These are phyloP conservation scores for Malurus leucopterus DNA, from an alignment of 2,797 vertebrate genomes.

Conservation along the genomic window DNA sequence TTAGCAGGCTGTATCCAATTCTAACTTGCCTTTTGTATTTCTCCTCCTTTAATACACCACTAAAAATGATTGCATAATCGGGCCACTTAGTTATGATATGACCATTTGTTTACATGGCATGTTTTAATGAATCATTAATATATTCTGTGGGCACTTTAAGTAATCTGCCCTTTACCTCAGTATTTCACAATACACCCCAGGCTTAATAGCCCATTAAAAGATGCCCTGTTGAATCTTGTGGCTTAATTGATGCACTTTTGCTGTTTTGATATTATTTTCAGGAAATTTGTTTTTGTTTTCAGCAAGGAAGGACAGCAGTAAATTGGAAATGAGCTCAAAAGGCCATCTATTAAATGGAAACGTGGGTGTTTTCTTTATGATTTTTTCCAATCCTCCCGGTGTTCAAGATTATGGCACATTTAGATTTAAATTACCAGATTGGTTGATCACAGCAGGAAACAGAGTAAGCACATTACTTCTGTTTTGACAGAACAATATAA, in stretches of 20 bases:
- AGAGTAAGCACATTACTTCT: slow-evolving; percentile 64
- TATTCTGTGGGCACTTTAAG: slow-evolving; percentile 19
- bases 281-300: slow-evolving; percentile 44
- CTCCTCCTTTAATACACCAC: not conserved
- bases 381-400: slow-evolving; percentile 16
- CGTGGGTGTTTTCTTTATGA: slow-evolving; percentile 9
- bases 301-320: slow-evolving; percentile 25
- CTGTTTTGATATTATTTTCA: slow-evolving; percentile 35
- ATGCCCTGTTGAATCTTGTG: slow-evolving; percentile 23
- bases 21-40: not conserved
- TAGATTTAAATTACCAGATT: slow-evolving; percentile 65
- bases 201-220: slow-evolving; percentile 54
- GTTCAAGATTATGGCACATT: slow-evolving; percentile 61
- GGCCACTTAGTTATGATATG: not conserved
- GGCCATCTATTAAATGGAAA: slow-evolving; percentile 41
- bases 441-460: slow-evolving; percentile 59
- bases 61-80: not conserved
- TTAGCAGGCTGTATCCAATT: not conserved
- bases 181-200: slow-evolving; percentile 13
- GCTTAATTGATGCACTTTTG: slow-evolving; percentile 50
- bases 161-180: slow-evolving; percentile 26
- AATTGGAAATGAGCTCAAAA: slow-evolving; percentile 45
- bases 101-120: slow-evolving; percentile 14
- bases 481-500: slow-evolving; percentile 63
- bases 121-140: slow-evolving; percentile 56